Base-by-base conservation (phyloP, 2,888 invertebrate species). In the Ochlodes sylvanus region DNA sequence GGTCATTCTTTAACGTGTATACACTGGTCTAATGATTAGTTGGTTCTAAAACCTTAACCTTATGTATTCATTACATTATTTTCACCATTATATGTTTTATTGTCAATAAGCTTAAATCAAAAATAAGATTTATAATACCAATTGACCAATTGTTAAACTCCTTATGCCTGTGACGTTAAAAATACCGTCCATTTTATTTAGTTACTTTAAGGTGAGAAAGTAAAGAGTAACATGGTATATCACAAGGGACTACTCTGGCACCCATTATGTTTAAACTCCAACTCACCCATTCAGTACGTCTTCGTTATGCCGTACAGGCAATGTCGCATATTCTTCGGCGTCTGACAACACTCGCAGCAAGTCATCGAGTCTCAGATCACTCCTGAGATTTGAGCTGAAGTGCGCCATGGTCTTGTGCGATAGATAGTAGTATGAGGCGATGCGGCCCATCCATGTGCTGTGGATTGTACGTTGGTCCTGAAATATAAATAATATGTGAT, bases 261-360 rank as follows among this genome's bases (percentile, higher is more conserved):
- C 17, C 17, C 15, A 47, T 17, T 7, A 47, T 47, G 14, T 50
- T 50, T 50, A 17, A 32, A 52, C 92, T 82, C 87, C 12, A 32
- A 52, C 92, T 82, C 87, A 98, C 97, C 96, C 97, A 85, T 99
- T 99, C 54, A 97, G 94, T 70, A 96, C 90, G 83, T 99, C 99
- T 88, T 99, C 99, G 83, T 99, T 99, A 85, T 99, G 99, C 63
- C 99, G 94, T 1, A 99, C 99, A 0, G 99, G 99, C 73, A 99
- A 94, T 76, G 99, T 97, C 69, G 96, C 96, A 82, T 98, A 98
- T 79, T 99, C 99, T 75, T 98, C 95, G 0, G 97, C 96, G 84
- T 98, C 96, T 38, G 97, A 95, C 81, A 99, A 93, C 6, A 98
- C 94, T 42, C 95, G 89, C 52, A 99, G 85, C 65, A 99, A 90